These are phyloP conservation scores for Nesometra sesokonis DNA, from an alignment of 35 echinoderm and acorn worm species.

Conservation along the genomic window DNA sequence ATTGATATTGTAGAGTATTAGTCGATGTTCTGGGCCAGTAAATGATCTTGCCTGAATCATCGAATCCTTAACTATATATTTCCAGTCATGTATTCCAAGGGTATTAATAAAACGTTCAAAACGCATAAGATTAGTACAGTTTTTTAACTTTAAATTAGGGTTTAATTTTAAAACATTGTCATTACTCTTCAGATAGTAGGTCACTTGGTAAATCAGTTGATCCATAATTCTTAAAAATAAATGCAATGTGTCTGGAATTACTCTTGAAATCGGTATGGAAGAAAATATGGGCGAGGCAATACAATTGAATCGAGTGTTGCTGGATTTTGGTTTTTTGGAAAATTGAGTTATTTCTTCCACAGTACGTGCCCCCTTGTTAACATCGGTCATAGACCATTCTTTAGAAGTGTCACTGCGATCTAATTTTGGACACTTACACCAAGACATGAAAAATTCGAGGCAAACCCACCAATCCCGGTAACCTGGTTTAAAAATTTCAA, in stretches of 20 bases:
- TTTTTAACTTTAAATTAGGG: neutral
- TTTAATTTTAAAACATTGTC: constrained; percentile 24
- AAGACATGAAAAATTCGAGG: constrained; percentile 34
- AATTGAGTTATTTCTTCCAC: constrained; percentile 37
- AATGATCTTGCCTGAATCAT: constrained; percentile 40
- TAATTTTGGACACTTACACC: constrained; percentile 51
- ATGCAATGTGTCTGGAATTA: constrained; percentile 47
- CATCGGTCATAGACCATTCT: constrained; percentile 59
- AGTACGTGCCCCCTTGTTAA: constrained; percentile 30
- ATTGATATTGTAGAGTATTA: constrained; percentile 18
- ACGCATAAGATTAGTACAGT: constrained; percentile 28
- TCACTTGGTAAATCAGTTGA: constrained; percentile 47
- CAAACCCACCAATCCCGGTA: constrained; percentile 41
- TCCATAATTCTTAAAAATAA: constrained; percentile 52
- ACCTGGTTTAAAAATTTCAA: constrained; percentile 44
- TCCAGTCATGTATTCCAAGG: constrained; percentile 28
- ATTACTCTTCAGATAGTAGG: constrained; percentile 23
- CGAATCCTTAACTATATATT: constrained; percentile 24
- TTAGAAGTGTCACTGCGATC: constrained; percentile 30
- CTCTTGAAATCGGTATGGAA: constrained; percentile 33
- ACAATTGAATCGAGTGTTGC: constrained; percentile 48
- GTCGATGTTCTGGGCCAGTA: constrained; percentile 37
- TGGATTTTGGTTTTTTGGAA: constrained; percentile 33
- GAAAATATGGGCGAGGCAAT: constrained; percentile 22
- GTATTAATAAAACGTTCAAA: constrained; percentile 25